A percentile compares a stretch with the other conserved stretches of the same genome.
Conservation (phyloP, 2,888 invertebrate genomes). For the Meiosimyza decipiens region DNA sequence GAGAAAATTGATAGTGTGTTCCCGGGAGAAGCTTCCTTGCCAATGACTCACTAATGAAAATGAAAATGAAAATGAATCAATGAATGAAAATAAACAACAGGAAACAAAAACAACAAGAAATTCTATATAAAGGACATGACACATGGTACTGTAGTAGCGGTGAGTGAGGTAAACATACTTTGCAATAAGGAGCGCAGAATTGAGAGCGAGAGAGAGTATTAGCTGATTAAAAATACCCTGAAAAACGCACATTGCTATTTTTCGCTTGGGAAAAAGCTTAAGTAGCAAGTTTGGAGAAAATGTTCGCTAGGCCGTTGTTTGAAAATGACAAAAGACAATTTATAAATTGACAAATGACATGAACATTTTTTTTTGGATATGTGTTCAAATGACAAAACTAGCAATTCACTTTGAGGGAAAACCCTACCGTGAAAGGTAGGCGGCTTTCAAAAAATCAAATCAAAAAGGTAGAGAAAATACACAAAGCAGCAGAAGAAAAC, state of each 20-base stretch:
- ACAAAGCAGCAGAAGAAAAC: too few relatives aligned
- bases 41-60: constrained; percentile 20
- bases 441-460: too few relatives aligned
- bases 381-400: too few relatives aligned
- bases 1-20: constrained; percentile 25
- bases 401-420: too few relatives aligned
- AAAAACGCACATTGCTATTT: constrained; percentile 8
- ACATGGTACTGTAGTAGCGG: constrained; percentile 37
- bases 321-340: background rate
- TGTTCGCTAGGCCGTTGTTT: background rate
- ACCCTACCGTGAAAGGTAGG: too few relatives aligned
- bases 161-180: constrained; percentile 2
- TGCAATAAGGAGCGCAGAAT: background rate
- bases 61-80: constrained; percentile 30
- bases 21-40: constrained; percentile 15
- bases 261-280: too few relatives aligned
- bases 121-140: constrained; percentile 10
- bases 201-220: background rate
- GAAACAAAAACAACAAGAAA: constrained; percentile 37
- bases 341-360: too few relatives aligned
- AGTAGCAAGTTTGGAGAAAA: too few relatives aligned
- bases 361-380: too few relatives aligned
- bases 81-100: constrained; percentile 15
- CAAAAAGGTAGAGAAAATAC: too few relatives aligned
- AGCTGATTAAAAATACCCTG: background rate